Evolutionary conservation across 2,113 vertebrate species (phyloP), one percentile per base, ranked within the genome.

Genomic region (Pachyramphus minor): DNA sequence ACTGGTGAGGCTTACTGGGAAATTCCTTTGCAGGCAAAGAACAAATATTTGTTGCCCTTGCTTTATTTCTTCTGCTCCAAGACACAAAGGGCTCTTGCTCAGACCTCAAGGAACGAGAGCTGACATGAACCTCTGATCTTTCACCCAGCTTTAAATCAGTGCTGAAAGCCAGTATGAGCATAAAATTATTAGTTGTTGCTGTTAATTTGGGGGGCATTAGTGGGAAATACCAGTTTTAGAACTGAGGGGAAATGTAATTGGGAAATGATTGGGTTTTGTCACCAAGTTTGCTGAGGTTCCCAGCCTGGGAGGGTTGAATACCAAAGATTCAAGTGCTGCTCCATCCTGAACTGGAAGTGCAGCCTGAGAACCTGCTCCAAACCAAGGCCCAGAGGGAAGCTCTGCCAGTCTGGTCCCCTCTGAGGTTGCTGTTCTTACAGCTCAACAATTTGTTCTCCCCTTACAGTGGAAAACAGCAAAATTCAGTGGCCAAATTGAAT

Each of bases 1-100:
- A 8, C 33, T 74, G 28, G 44, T 37, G 49, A 94, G 81, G n/a
- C 85, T 95, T 83, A 68, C 17, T 37, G 60, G 60, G 92, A 96
- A 94, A 93, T 81, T 75, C 88, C 73, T 95, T 83, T 72, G 68
- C 68, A 88, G 47, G 28, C 44, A 93, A 78, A 90, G 56, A 84
- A 39, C 59, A 95, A 90, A 80, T 63, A 88, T 90, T 91, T 88
- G 50, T 67, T 85, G 75, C 18, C 30, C 19, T 90, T 80, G 16
- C 18, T 50, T 79, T 87, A 63, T 79, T 85, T 83, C 66, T 80
- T 73, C 55, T 69, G 56, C 67, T 75, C 49, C 63, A 56, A 50
- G 80, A 35, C 30, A 68, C 8, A 49, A 82, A 84, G 24, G 35
- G 11, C 9, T 92, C 18, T 72, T 90, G 72, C 60, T 86, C 78